Base-by-base conservation (phyloP, 2,888 invertebrate genomes). In the Parasteatoda lunata region DNA sequence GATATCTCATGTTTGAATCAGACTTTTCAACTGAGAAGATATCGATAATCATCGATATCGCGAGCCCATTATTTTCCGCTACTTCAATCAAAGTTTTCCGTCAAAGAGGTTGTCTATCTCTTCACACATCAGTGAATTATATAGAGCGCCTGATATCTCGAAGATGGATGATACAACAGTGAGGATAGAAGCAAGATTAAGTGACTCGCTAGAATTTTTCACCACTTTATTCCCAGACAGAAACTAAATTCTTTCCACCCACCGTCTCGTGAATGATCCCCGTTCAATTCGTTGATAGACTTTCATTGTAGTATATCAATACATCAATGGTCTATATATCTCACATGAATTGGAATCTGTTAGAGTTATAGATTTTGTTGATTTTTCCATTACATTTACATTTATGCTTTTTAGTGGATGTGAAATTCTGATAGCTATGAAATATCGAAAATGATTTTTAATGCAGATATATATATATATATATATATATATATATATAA, bases 281-380 rank as follows among this genome's bases (percentile, higher is more conserved):
- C 59, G n/a, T n/a, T 59, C 30, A 30, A 30, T 30, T n/a, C 59
- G 8, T 13, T 7, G n/a, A n/a, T 59, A 7, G 11, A 59, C 59
- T 59, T 77, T 80, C 72, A 52, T 83, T 45, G 77, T 51, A 70
- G 59, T 70, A n/a, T 65, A 51, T 76, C 83, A 84, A 84, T 84
- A 84, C 77, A 77, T 77, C 83, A 77, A 84, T 84, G 83, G 77
- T 84, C 52, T 84, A 77, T 77, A 77, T 84, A 71, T 84, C 77
- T 77, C 77, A 70, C 83, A 84, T 84, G 83, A 71, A 77, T 84
- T 77, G 77, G 66, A 70, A 72, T 84, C 77, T 77, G 71, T 77
- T 71, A 71, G 83, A 77, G 77, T 84, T 84, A 84, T 84, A 64
- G 77, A 77, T 72, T 84, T 84, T 77, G 11, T 66, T 77, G 30